Percentiles rank a stretch among this genome's conserved stretches.
phyloP scores from a whole-genome alignment of 2,113 vertebrate species.

The Amazona guildingii region DNA sequence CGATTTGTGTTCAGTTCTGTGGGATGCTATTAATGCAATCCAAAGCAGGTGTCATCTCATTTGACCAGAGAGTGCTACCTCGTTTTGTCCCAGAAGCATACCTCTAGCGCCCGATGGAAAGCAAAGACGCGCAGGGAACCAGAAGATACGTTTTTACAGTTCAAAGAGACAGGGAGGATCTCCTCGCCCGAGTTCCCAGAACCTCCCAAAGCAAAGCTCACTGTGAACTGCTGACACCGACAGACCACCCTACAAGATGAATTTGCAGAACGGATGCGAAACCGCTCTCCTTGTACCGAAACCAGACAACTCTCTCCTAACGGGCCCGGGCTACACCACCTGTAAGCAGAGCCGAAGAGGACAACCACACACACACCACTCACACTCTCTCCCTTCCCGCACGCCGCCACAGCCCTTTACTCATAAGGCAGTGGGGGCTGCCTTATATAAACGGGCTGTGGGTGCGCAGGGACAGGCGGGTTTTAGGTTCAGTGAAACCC shows the following conservation, averaged over 20 bases:
- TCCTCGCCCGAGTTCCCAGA: not conserved
- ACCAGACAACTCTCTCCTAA: not conserved
- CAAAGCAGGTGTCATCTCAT: not conserved
- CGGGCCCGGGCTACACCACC: not conserved
- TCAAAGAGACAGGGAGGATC: not conserved
- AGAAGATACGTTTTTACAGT: not conserved
- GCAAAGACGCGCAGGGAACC: not conserved
- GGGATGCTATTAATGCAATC: not conserved
- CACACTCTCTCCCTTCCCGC: not conserved
- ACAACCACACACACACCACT: not conserved
- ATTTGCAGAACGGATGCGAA: not conserved
- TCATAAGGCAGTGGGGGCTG: not conserved
- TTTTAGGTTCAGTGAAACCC: not conserved
- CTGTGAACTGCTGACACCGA: accelerated
- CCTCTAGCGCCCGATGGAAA: not conserved
- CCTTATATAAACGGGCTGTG: not conserved
- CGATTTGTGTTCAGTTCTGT: not conserved
- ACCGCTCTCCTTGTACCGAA: not conserved
- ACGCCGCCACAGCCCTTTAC: not conserved
- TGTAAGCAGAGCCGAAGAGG: accelerated
- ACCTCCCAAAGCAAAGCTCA: accelerated
- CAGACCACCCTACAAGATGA: not conserved
- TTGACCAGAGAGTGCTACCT: not conserved
- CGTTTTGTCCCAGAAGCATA: not conserved
- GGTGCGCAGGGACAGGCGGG: not conserved